Conservation (phyloP, 2,888 invertebrate species). For the Galeruca laticollis region DNA sequence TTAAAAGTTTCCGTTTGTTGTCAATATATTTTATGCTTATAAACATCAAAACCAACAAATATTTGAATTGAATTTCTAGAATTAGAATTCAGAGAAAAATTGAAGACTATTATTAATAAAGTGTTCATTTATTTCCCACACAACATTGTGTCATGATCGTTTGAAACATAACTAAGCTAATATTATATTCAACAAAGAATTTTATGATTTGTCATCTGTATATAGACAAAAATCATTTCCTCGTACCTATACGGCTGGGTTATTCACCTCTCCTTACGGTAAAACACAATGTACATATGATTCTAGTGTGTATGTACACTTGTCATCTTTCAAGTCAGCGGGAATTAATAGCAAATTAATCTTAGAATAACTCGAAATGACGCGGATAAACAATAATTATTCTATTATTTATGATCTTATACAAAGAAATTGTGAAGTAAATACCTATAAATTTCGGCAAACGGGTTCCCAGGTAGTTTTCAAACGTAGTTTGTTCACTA, state of each 20-base stretch:
- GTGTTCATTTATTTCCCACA: background rate
- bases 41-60: too few species aligned
- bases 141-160: background rate
- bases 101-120: background rate
- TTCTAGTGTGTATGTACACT: slow-evolving; percentile 23
- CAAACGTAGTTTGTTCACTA: slow-evolving; percentile 1
- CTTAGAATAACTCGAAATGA: background rate
- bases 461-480: slow-evolving; percentile 8
- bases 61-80: too few species aligned
- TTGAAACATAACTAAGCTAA: background rate
- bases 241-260: slow-evolving; percentile 34
- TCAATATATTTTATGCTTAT: too few species aligned
- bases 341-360: background rate
- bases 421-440: background rate
- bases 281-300: slow-evolving; percentile 38
- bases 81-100: too few species aligned
- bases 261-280: slow-evolving; percentile 39
- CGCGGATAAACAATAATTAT: background rate
- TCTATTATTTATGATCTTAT: background rate
- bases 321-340: slow-evolving; percentile 24
- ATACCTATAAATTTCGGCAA: slow-evolving; percentile 7
- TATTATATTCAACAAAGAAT: slow-evolving; percentile 13
- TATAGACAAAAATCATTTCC: slow-evolving; percentile 35
- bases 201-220: slow-evolving; percentile 23
- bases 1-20: too few species aligned